Evolutionary conservation across 2,888 invertebrate genomes (phyloP).

Genomic region (Drosophila mettleri): DNA sequence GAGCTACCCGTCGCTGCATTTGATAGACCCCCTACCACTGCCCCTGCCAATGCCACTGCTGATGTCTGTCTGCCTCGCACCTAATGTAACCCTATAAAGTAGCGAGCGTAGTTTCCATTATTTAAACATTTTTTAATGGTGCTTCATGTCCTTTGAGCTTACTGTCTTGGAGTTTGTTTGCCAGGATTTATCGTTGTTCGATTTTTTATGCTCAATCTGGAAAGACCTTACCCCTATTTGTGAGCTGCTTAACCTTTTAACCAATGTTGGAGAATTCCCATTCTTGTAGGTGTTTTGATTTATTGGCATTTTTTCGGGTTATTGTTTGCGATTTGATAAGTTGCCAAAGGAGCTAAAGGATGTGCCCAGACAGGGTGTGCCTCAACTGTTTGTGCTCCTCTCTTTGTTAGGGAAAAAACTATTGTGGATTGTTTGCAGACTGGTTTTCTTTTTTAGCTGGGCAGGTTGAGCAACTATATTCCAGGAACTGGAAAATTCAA

Average conservation of each 20-base stretch:
- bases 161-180: constrained; percentile 49
- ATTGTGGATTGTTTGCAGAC: constrained; percentile 40
- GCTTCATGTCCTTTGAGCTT: constrained; percentile 48
- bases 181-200: constrained; percentile 68
- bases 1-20: constrained; percentile 26
- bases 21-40: neutral
- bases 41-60: neutral
- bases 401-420: constrained; percentile 20
- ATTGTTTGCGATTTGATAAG: constrained; percentile 72
- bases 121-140: constrained; percentile 65
- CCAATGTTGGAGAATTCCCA: constrained; percentile 38
- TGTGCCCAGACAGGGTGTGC: constrained; percentile 38
- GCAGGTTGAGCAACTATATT: constrained; percentile 49
- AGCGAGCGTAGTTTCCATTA: constrained; percentile 40
- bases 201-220: constrained; percentile 69
- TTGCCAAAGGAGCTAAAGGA: constrained; percentile 53
- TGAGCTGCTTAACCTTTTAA: constrained; percentile 63
- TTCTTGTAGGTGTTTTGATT: constrained; percentile 74
- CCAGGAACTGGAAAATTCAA: constrained; percentile 29
- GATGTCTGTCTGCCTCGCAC: constrained; percentile 53
- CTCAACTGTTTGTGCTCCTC: constrained; percentile 31
- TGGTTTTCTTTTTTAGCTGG: constrained; percentile 6
- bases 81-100: constrained; percentile 66
- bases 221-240: constrained; percentile 46
- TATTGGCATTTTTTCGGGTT: constrained; percentile 61